These are phyloP conservation scores for Caenorhabditis remanei DNA, from an alignment of 1,140 invertebrate genomes.

Conservation along the genomic window DNA sequence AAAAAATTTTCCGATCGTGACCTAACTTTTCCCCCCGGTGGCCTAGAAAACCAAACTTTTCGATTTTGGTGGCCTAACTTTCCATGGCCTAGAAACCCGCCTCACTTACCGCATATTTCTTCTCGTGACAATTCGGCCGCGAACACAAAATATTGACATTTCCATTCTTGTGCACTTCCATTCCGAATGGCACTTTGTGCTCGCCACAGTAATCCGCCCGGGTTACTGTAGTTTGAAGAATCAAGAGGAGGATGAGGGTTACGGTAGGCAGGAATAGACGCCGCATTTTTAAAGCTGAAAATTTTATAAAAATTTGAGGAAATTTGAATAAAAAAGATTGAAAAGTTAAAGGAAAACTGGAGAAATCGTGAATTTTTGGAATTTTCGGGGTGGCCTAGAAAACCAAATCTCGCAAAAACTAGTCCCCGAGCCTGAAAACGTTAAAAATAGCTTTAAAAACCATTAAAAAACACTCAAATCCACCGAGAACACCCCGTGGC, in stretches of 20 bases:
- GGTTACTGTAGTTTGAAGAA: neutral
- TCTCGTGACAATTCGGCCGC: conserved; percentile 75
- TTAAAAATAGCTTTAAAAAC: too few species aligned
- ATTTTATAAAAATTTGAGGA: neutral
- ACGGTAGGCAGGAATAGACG: neutral
- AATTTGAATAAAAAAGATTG: neutral
- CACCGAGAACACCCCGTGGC: too few species aligned
- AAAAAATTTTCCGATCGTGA: neutral
- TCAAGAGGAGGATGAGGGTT: neutral
- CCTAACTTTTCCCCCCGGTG: neutral
- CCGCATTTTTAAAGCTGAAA: neutral
- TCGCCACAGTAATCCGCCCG: conserved; percentile 62
- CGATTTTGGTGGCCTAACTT: neutral
- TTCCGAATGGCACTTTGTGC: conserved; percentile 68
- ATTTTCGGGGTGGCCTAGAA: too few species aligned
- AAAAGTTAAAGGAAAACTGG: neutral
- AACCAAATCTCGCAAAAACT: too few species aligned
- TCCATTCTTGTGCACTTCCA: conserved; percentile 73
- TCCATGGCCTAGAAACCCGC: conserved; percentile 42
- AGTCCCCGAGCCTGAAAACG: too few species aligned
- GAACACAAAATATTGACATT: conserved; percentile 73
- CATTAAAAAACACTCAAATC: too few species aligned
- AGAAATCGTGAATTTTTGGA: neutral
- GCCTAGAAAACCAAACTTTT: neutral
- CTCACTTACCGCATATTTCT: conserved; percentile 73